Percentiles rank a stretch among this genome's conserved stretches.
Conservation (phyloP, 92 coral and sea anemone genomes). For the Porites lobata region DNA sequence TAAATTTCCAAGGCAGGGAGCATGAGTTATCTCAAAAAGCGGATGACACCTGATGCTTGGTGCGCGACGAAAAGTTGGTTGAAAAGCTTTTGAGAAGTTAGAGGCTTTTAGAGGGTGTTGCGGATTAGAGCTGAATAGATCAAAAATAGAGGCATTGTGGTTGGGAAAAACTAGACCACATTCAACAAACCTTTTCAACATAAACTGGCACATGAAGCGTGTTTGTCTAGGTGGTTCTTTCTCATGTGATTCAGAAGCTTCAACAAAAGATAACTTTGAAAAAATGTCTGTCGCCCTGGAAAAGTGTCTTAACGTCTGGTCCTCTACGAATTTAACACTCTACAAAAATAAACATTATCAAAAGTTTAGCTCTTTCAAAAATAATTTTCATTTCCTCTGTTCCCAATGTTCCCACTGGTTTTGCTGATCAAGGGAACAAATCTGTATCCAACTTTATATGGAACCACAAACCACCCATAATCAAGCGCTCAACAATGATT, state of each 20-base stretch:
- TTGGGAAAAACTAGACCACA: slow-evolving; percentile 1
- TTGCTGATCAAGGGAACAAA: not conserved
- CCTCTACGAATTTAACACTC: not conserved
- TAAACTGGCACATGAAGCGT: not conserved
- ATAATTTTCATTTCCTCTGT: not conserved
- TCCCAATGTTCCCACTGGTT: not conserved
- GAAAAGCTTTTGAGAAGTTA: no score
- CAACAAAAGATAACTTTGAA: not conserved
- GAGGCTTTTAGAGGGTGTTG: no score
- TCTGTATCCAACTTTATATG: slow-evolving; percentile 2
- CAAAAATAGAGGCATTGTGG: not conserved
- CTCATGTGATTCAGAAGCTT: not conserved
- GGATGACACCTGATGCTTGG: no score
- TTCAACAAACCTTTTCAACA: not conserved
- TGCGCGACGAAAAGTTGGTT: no score
- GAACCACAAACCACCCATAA: slow-evolving; percentile 16
- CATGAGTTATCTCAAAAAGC: no score
- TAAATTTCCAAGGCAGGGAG: no score
- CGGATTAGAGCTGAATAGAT: no score
- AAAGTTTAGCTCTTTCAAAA: not conserved
- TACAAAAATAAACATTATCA: no score
- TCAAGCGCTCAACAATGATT: not conserved
- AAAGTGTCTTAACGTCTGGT: slow-evolving; percentile 1
- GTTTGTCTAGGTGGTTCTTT: slow-evolving; percentile 2
- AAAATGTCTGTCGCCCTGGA: not conserved